phyloP scores from a whole-genome alignment of 2,797 vertebrate species.

The Anguilla obscura region DNA sequence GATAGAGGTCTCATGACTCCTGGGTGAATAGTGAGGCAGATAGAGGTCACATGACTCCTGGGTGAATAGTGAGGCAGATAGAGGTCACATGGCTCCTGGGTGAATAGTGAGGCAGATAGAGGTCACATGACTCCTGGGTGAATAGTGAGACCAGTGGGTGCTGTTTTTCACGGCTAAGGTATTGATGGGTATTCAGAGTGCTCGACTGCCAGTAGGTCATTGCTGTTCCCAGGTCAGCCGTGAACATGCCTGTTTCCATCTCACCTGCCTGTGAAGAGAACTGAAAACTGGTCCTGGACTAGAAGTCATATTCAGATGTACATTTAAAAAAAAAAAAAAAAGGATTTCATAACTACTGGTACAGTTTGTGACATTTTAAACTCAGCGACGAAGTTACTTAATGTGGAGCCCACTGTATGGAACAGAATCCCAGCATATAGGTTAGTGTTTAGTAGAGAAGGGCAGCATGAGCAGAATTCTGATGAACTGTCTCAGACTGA shows the following conservation, averaged over 20 bases:
- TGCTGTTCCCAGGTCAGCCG: neutral
- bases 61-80: too few species aligned
- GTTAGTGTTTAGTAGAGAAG: neutral
- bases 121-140: too few species aligned
- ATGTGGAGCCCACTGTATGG: neutral
- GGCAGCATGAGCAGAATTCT: too few species aligned
- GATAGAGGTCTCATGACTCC: too few species aligned
- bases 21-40: too few species aligned
- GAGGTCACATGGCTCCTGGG: too few species aligned
- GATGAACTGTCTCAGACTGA: neutral
- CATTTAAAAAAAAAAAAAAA: neutral
- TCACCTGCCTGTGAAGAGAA: neutral
- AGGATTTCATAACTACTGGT: neutral
- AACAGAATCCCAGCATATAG: neutral
- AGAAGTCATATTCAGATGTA: neutral
- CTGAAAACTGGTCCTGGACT: neutral
- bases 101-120: too few species aligned
- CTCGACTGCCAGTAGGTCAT: neutral
- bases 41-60: too few species aligned
- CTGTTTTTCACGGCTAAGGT: neutral
- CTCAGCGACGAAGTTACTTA: neutral
- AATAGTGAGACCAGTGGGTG: neutral
- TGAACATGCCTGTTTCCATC: neutral
- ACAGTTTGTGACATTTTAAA: neutral
- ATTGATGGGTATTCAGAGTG: neutral